A percentile compares a stretch with the other conserved stretches of the same genome.
These are phyloP conservation scores for Drosophila nannoptera DNA, from an alignment of 1,140 invertebrate genomes.

Conservation along the genomic window DNA sequence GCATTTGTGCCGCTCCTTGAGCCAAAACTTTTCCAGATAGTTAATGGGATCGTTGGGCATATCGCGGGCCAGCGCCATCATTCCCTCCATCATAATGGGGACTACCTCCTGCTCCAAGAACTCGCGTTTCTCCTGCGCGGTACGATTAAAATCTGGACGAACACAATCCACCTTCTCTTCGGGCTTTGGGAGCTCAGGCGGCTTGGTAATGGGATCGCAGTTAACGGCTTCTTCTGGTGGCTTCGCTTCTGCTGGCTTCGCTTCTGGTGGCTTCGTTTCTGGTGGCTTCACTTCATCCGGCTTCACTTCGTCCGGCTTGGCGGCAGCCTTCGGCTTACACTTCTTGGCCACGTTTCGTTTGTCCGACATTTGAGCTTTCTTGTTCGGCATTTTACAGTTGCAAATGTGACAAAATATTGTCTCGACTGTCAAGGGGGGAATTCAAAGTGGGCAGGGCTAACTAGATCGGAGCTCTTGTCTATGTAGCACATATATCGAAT, in stretches of 20 bases:
- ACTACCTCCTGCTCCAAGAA: constrained; percentile 48
- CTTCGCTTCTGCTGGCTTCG: not conserved
- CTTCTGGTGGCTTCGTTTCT: not conserved
- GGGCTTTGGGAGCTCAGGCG: not conserved
- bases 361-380: not conserved
- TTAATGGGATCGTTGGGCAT: constrained; percentile 55
- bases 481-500: no score
- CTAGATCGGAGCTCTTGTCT: no score
- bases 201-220: constrained; percentile 16
- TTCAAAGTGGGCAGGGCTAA: no score
- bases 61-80: constrained; percentile 58
- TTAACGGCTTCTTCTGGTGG: not conserved
- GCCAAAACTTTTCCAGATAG: constrained; percentile 54
- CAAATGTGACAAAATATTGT: not conserved
- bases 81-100: constrained; percentile 60
- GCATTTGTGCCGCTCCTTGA: constrained; percentile 50
- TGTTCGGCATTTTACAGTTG: not conserved
- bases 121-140: constrained; percentile 26
- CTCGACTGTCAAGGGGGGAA: no score
- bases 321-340: not conserved
- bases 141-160: not conserved
- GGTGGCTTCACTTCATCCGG: not conserved
- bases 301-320: not conserved
- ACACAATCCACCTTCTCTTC: constrained; percentile 13
- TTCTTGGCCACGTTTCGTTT: constrained; percentile 19